Conservation (phyloP, 2,113 vertebrate genomes). For the Oncorhynchus gorbuscha region DNA sequence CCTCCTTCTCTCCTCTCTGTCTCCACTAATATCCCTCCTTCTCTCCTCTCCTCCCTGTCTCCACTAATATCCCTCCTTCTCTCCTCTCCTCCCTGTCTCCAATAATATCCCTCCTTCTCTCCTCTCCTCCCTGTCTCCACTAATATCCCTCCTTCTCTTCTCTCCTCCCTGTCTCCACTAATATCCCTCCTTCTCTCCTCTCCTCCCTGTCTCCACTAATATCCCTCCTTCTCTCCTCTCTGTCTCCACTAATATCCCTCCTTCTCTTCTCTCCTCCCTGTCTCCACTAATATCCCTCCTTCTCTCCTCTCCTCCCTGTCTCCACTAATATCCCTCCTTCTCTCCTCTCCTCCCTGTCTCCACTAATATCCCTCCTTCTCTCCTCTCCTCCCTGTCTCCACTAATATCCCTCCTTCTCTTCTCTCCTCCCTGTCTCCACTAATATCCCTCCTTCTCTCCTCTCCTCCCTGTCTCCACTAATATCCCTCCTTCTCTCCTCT, state of each 20-base stretch:
- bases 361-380: no score
- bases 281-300: neutral
- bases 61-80: neutral
- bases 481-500: neutral
- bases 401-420: no score
- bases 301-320: neutral
- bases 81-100: conserved; percentile 28
- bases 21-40: no score
- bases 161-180: neutral
- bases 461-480: no score
- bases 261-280: neutral
- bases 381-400: neutral
- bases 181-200: neutral
- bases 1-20: neutral
- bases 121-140: neutral
- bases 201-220: neutral
- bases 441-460: neutral
- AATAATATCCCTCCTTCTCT: neutral
- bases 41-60: neutral
- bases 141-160: neutral
- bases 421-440: neutral
- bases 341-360: neutral
- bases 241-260: no score
- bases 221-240: neutral
- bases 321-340: neutral